Percentiles rank a stretch among this genome's conserved stretches.
These are phyloP conservation scores for Chiloscyllium plagiosum DNA, from an alignment of 2,113 vertebrate species.

Conservation along the genomic window DNA sequence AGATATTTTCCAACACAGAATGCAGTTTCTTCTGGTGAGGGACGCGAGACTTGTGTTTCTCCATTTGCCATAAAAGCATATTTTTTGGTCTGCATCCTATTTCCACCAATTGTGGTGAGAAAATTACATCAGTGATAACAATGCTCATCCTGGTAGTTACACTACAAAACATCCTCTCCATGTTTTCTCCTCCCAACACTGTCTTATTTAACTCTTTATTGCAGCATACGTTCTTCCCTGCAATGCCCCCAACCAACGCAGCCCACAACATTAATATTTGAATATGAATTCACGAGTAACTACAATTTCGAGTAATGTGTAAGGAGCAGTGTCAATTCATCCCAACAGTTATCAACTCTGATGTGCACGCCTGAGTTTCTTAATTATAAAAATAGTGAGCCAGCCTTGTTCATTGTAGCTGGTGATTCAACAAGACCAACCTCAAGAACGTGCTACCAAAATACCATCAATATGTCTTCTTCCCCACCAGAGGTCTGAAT, in stretches of 20 bases:
- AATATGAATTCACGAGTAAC: not conserved
- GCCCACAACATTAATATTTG: not conserved
- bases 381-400: not conserved
- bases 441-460: not conserved
- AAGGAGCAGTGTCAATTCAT: not conserved
- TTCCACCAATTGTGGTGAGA: not conserved
- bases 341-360: not conserved
- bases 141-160: not conserved
- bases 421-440: not conserved
- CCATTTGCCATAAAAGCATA: not conserved
- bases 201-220: not conserved
- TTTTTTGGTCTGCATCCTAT: not conserved
- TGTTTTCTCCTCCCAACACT: not conserved
- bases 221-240: not conserved
- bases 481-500: no score
- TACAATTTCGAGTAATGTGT: not conserved
- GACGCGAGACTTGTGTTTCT: not conserved
- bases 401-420: no score
- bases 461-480: no score
- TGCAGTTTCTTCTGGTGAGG: not conserved
- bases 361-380: not conserved
- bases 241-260: no score
- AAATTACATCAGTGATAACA: not conserved
- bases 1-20: not conserved
- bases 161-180: not conserved